Evolutionary conservation across 2,113 vertebrate genomes (phyloP), one percentile per base, ranked within the genome.

Genomic region (Sapayoa aenigma): DNA sequence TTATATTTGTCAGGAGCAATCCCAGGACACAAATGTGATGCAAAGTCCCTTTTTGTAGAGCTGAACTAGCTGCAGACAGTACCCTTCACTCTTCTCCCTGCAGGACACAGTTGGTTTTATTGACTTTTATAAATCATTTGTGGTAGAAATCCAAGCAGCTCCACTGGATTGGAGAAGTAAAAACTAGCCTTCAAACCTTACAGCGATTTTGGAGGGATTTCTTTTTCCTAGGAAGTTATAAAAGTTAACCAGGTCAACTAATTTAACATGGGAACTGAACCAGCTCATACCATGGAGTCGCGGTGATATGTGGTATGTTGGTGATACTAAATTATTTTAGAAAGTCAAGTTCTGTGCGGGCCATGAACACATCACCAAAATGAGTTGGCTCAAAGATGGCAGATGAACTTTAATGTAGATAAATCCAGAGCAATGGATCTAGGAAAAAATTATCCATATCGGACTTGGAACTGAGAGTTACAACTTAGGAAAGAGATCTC

Each of bases 361-460:
- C 72, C 75, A 30, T 12, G 30, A 86, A 39, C 35, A 52, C 37
- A 67, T 78, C 68, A 75, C 56, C 73, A 90, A 77, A 88, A 13
- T 17, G 42, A 77, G 60, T 12, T 93, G 73, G 76, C 83, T 71
- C 25, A 71, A 69, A 90, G 76, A 44, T 78, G 35, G 39, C 39
- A 89, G 83, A 90, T 78, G 56, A 94, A 90, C 80, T 87, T 86
- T 65, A 89, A 31, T 75, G 22, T 6, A 87, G 68, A 59, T 78
- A 81, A 93, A 88, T 42, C 33, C 33, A 52, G 41, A 50, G 31
- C 55, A 83, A 44, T 46, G 56, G 9, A 81, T 41, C 65, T 95
- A 75, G 93, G 93, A 93, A 95, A 95, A 94, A 84, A 59, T 55
- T 24, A 78, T 56, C 66, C 68, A 4, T 52, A 37, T 80, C 75